Evolutionary conservation across 2,888 invertebrate species (phyloP), one percentile per base, ranked within the genome.

Genomic region (Drosophila vallismaia): DNA sequence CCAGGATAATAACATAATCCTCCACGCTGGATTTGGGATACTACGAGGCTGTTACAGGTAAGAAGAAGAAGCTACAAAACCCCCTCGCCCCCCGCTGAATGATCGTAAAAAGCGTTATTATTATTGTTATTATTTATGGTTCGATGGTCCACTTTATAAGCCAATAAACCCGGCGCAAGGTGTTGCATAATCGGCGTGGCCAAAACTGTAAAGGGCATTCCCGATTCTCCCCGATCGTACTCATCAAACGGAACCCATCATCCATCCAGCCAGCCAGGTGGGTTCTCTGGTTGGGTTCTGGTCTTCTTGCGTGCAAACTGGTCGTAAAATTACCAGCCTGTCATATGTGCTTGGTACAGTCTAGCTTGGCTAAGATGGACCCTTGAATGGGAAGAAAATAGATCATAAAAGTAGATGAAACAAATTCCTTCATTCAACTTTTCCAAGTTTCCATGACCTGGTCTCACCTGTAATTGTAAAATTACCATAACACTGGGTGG

Each of bases 11-110:
- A 67, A 78, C 71, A 75, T 78, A 90, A 88, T 78, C 88, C 82
- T 89, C 90, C 91, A 92, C 90, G 90, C 92, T 92, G 92, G 92
- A 92, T 92, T 91, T 92, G 77, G 92, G 92, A 91, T 92, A 92
- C 84, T 92, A 91, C 91, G 92, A 92, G 77, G 91, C 91, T 89
- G 91, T 92, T 70, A 91, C 90, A 91, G 91, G 91, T 91, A 82
- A 89, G 76, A 36, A 36, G 33, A 8, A 19, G 19, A 19, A 19
- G 19, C 19, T 19, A 19, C 1, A 19, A 19, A 19, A 1, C 2
- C 0, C 19, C 1, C 19, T 2, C 19, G 1, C 1, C 19, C 19
- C 12, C 29, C 28, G 1, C 28, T 28, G 28, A 56, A 19, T 52
- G 42, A 53, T 66, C 42, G 33, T 52, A 46, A 45, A 66, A 19